Percentiles rank a stretch among this genome's conserved stretches.
Conservation (phyloP, 2,888 invertebrate species). For the Scaeva pyrastri region DNA sequence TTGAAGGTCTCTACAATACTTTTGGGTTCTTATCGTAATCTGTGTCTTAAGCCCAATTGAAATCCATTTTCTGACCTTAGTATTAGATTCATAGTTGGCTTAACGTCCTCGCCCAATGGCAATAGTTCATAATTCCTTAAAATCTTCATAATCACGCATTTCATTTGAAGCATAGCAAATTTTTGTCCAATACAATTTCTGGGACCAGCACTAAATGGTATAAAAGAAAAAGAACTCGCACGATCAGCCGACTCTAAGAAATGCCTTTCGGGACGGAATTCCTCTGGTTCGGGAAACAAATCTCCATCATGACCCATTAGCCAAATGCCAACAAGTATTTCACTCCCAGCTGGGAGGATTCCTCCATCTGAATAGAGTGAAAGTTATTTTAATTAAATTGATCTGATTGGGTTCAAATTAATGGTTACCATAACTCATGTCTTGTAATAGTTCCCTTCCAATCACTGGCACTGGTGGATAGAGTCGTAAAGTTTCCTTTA, state of each 20-base stretch:
- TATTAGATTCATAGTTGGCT: slow-evolving; percentile 78
- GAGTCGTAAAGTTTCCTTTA: slow-evolving; percentile 87
- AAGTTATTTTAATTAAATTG: background rate
- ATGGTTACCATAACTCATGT: slow-evolving; percentile 85
- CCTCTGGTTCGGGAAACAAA: slow-evolving; percentile 76
- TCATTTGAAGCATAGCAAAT: slow-evolving; percentile 80
- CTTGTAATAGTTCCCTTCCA: slow-evolving; percentile 85
- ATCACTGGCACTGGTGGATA: slow-evolving; percentile 88
- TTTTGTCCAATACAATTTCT: slow-evolving; percentile 84
- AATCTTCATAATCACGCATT: slow-evolving; percentile 79
- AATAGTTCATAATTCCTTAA: slow-evolving; percentile 78
- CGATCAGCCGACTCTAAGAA: slow-evolving; percentile 83
- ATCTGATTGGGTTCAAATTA: slow-evolving; percentile 79
- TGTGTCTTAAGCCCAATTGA: slow-evolving; percentile 78
- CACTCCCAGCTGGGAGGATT: slow-evolving; percentile 79
- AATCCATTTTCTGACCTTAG: slow-evolving; percentile 79
- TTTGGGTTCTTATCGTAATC: background rate
- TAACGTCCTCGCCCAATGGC: slow-evolving; percentile 78
- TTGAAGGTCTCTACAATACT: background rate
- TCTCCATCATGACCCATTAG: slow-evolving; percentile 66
- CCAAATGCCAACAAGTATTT: slow-evolving; percentile 77
- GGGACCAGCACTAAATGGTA: slow-evolving; percentile 83
- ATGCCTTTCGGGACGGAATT: slow-evolving; percentile 80
- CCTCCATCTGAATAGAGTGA: slow-evolving; percentile 76
- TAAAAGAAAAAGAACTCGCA: slow-evolving; percentile 76